Base-by-base conservation (phyloP, 1,140 invertebrate genomes). In the Patella vulgata region DNA sequence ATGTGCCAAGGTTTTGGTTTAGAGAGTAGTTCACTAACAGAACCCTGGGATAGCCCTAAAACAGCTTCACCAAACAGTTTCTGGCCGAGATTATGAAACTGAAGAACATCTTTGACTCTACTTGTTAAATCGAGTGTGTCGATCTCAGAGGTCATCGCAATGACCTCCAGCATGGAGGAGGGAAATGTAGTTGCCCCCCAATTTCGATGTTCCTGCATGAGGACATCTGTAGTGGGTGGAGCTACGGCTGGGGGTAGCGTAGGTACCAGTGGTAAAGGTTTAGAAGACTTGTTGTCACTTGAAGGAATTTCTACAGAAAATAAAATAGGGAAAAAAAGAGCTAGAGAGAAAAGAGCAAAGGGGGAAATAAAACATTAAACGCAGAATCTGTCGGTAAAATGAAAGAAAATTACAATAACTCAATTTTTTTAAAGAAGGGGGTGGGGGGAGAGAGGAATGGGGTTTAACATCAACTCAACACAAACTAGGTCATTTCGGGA, bases 1-100 rank as follows among this genome's bases (percentile, higher is more conserved):
- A 98, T 97, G 78, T 97, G 95, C 97, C 97, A 99, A 0, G 96
- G 96, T 79, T 98, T 98, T 1, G 97, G 97, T 84, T 99, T 98
- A 47, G 95, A 97, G 0, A 99, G 86, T 17, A 99, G 85, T 84
- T 99, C 97, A 78, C 94, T 97, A 0, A 98, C 96, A 0, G 96
- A 98, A 19, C 96, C 97, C 84, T 99, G 96, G 2, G 95, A 97
- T 14, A 98, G 86, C 0, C 96, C 96, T 0, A 98, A 85, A 27
- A 99, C 96, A 0, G 94, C 94, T 86, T 99, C 96, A 19, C 96
- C 96, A 78, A 98, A 98, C 56, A 98, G 93, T 88, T 98, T 98
- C 85, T 99, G 97, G 1, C 96, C 96, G 71, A 98, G 96, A 76
- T 98, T 98, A 77, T 98, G 97, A 11, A 96, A 95, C 39, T 98